Percentiles rank a stretch among this genome's conserved stretches.
Evolutionary conservation across 2,113 vertebrate genomes (phyloP).

Genomic region (Himantopus leucocephalus): DNA sequence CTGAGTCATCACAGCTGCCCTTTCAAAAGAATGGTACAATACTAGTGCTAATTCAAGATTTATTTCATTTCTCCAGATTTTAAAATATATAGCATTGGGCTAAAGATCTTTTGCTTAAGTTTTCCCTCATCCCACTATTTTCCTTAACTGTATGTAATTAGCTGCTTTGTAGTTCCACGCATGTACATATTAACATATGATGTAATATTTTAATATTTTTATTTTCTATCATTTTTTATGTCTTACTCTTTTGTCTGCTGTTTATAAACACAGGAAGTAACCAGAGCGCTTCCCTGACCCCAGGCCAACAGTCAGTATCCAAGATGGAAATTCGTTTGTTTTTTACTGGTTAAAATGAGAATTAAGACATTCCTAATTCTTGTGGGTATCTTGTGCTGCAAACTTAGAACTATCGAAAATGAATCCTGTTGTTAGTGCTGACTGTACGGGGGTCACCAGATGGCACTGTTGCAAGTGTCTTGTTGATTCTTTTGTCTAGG

Average conservation of each 20-base stretch:
- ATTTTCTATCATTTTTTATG: not conserved
- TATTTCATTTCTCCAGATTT: not conserved
- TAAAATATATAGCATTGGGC: not conserved
- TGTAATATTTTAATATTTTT: not conserved
- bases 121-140: not conserved
- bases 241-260: not conserved
- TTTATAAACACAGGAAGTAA: not conserved
- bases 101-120: not conserved
- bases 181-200: not conserved
- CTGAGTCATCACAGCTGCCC: not conserved
- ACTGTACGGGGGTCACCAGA: slow-evolving; percentile 1
- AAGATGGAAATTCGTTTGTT: not conserved
- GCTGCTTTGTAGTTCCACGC: not conserved
- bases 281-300: not conserved
- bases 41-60: not conserved
- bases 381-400: not conserved
- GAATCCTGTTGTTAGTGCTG: not conserved
- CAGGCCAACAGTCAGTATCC: not conserved
- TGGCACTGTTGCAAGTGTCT: slow-evolving; percentile 34
- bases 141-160: not conserved
- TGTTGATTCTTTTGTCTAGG: slow-evolving; percentile 21
- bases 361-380: not conserved
- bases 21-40: not conserved
- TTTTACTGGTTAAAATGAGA: not conserved
- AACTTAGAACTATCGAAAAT: not conserved